Evolutionary conservation across 2,113 vertebrate genomes (phyloP), one percentile per base, ranked within the genome.

Genomic region (Steatornis caripensis): DNA sequence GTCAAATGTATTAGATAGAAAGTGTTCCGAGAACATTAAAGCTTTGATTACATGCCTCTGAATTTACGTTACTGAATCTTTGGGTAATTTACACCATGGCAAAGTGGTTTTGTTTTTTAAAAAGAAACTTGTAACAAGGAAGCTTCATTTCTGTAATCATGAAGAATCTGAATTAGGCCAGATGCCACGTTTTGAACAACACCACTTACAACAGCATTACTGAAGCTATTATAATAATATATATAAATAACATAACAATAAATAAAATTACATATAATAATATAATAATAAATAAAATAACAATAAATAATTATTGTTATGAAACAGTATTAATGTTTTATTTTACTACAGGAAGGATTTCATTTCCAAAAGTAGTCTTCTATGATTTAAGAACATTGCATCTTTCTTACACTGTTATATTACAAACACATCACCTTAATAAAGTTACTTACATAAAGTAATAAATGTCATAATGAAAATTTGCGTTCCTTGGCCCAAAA

Each of bases 401-500:
- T 62, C 62, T 82, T 82, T 69, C 68, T 90, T 66, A 55, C 10
- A 53, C 18, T 76, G 41, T 27, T 49, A 66, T 20, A 62, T 20
- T 54, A 48, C 60, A 69, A 80, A 79, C 4, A 54, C 22, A 66
- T 39, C 22, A 21, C n/a, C 69, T 82, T 69, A 75, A 66, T 71
- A 60, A 41, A 71, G 34, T 77, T 95, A 95, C 99, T 99, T 98
- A 99, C 99, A 99, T 65, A 99, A 98, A 30, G 99, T 99, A 97
- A 99, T 99, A 97, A 99, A 99, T 1, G 98, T 99, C 99, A 99
- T 99, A 93, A 99, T 99, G 96, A 99, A 99, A 97, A 99, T 98
- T 95, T 99, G 99, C 0, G 98, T 98, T 97, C 99, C 99, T 97
- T 99, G 99, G 78, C 99, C 99, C 16, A 99, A 96, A 93, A 99